phyloP scores from a whole-genome alignment of 2,888 invertebrate species.

The Clusia tigrina region DNA sequence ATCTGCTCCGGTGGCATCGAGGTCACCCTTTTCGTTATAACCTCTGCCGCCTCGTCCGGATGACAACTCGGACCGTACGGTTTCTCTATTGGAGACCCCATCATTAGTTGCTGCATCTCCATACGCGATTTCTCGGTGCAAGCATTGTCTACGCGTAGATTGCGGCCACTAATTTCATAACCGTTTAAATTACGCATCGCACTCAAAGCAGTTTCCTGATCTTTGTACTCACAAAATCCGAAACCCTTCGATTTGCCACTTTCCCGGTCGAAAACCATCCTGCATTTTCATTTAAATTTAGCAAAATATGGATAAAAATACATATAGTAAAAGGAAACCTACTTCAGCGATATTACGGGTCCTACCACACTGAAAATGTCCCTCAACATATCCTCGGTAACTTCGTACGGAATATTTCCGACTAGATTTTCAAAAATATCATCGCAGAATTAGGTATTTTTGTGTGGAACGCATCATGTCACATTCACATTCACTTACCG shows the following conservation, averaged over 20 bases:
- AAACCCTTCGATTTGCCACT: slow-evolving; percentile 99
- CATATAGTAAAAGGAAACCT: slow-evolving; percentile 26
- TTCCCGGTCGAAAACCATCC: slow-evolving; percentile 96
- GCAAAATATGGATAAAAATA: not conserved
- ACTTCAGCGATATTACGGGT: slow-evolving; percentile 92
- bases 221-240: slow-evolving; percentile 99
- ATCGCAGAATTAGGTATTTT: too few relatives aligned
- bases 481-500: slow-evolving; percentile 69
- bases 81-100: slow-evolving; percentile 81
- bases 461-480: not conserved
- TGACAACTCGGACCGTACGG: slow-evolving; percentile 93
- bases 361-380: slow-evolving; percentile 98
- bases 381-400: slow-evolving; percentile 96
- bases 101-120: slow-evolving; percentile 91
- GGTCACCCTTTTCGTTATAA: slow-evolving; percentile 96
- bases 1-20: slow-evolving; percentile 99
- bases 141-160: slow-evolving; percentile 95
- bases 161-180: slow-evolving; percentile 95
- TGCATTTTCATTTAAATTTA: slow-evolving; percentile 56
- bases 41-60: slow-evolving; percentile 95
- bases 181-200: slow-evolving; percentile 94
- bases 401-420: slow-evolving; percentile 99
- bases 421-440: slow-evolving; percentile 69
- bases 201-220: slow-evolving; percentile 96
- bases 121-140: slow-evolving; percentile 93